phyloP scores from a whole-genome alignment of 2,888 invertebrate species.

The Alloscopus bannaensis region DNA sequence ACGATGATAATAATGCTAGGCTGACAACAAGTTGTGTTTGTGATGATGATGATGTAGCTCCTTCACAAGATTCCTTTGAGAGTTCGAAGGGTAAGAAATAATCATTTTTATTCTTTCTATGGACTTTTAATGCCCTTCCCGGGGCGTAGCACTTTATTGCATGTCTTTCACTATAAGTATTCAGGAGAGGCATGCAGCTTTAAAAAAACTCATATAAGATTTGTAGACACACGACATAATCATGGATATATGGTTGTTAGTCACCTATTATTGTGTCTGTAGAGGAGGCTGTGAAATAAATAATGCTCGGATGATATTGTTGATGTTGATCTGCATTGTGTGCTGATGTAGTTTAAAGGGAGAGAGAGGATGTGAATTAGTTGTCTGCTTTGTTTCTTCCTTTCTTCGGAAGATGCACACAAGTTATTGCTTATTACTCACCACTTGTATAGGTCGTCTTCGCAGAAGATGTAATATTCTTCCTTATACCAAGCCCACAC shows the following conservation, averaged over 20 bases:
- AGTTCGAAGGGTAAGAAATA: constrained; percentile 64
- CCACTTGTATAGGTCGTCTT: too few relatives aligned
- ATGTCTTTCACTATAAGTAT: background rate
- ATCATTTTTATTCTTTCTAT: constrained; percentile 51
- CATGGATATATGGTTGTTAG: too few relatives aligned
- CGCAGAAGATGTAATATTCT: too few relatives aligned
- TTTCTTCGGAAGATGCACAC: constrained; percentile 36
- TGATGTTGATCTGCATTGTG: constrained; percentile 44
- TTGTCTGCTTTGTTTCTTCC: constrained; percentile 31
- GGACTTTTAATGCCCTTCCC: constrained; percentile 54
- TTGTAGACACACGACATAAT: too few relatives aligned
- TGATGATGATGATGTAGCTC: constrained; percentile 55
- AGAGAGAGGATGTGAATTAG: constrained; percentile 36
- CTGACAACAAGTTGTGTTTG: constrained; percentile 43
- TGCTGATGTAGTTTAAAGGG: constrained; percentile 11
- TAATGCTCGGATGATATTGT: constrained; percentile 48
- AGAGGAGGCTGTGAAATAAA: constrained; percentile 47
- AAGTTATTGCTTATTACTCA: constrained; percentile 31
- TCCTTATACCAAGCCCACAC: background rate
- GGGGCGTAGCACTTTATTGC: constrained; percentile 62
- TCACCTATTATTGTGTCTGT: background rate
- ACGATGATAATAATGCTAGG: constrained; percentile 40
- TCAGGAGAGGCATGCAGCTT: too few relatives aligned
- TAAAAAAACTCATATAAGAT: too few relatives aligned
- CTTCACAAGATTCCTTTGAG: constrained; percentile 62